These are phyloP conservation scores for Coregonus ussuriensis DNA, from an alignment of 2,797 vertebrate genomes.

Conservation along the genomic window DNA sequence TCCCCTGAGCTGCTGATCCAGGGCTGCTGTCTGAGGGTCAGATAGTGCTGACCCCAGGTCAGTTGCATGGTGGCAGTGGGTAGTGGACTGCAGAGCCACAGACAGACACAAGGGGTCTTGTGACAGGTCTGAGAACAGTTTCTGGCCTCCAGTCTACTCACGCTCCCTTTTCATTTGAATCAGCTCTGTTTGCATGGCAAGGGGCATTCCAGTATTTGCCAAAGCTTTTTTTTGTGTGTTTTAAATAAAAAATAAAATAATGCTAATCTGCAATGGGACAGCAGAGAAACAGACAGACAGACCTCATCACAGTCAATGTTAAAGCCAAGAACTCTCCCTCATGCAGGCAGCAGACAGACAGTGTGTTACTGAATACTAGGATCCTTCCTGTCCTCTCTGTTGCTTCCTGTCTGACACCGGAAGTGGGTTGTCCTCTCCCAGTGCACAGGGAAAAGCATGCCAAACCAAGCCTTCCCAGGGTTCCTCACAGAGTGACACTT, in stretches of 20 bases:
- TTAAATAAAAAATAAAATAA: conserved; percentile 46
- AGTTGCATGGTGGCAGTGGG: conserved; percentile 26
- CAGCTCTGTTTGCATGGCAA: conserved; percentile 59
- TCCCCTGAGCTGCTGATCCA: neutral
- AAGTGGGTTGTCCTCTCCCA: conserved; percentile 26
- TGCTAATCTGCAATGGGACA: conserved; percentile 43
- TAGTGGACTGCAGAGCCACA: conserved; percentile 10
- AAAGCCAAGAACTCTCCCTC: conserved; percentile 55
- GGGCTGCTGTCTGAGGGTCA: conserved; percentile 18
- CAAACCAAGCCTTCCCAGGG: conserved; percentile 20
- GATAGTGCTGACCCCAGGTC: conserved; percentile 45
- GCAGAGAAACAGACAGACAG: conserved; percentile 22
- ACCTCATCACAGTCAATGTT: conserved; percentile 40
- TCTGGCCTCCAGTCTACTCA: conserved; percentile 3
- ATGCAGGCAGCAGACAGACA: neutral
- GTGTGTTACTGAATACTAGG: conserved; percentile 23
- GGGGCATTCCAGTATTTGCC: conserved; percentile 67
- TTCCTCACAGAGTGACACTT: conserved; percentile 9
- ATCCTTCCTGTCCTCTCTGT: conserved; percentile 29
- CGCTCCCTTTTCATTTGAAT: conserved; percentile 25
- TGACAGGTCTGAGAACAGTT: conserved; percentile 35
- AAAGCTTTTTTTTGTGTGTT: conserved; percentile 63
- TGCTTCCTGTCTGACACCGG: conserved; percentile 12
- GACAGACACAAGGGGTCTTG: neutral
- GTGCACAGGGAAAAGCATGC: conserved; percentile 24